Conservation (phyloP, 2,113 vertebrate species). For the Drymodes brunneopygia region DNA sequence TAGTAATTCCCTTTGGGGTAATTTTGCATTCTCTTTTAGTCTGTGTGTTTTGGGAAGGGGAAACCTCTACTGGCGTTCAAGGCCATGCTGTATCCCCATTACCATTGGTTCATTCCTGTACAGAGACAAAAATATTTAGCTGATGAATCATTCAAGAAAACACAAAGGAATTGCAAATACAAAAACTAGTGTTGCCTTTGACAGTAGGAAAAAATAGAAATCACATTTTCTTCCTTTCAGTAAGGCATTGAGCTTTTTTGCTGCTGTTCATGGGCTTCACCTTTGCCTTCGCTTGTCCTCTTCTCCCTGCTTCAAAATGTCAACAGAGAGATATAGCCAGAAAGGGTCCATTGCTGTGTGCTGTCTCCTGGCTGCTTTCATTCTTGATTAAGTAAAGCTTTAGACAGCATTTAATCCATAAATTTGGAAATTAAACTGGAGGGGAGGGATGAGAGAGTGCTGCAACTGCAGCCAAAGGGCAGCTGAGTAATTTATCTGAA, state of each 20-base stretch:
- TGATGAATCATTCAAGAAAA: background rate
- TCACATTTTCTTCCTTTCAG: background rate
- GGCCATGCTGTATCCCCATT: background rate
- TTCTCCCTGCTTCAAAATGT: background rate
- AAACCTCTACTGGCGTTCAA: background rate
- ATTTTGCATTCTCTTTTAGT: background rate
- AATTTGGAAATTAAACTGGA: background rate
- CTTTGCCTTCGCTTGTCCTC: background rate
- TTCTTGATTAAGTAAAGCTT: background rate
- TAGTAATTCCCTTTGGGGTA: background rate
- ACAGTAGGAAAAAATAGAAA: background rate
- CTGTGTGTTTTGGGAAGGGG: background rate
- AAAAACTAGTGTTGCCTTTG: background rate
- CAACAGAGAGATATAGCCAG: background rate
- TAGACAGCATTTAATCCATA: background rate
- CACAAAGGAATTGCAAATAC: background rate
- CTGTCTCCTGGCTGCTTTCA: background rate
- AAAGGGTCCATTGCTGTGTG: background rate
- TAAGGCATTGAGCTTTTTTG: background rate
- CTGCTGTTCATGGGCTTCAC: background rate
- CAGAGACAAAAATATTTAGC: background rate
- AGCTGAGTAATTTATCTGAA: constrained; percentile 29
- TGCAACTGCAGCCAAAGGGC: constrained; percentile 41
- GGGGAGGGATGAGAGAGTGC: background rate
- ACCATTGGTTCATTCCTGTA: background rate